Conservation (phyloP, 2,113 vertebrate species). For the Paradisaea rubra region DNA sequence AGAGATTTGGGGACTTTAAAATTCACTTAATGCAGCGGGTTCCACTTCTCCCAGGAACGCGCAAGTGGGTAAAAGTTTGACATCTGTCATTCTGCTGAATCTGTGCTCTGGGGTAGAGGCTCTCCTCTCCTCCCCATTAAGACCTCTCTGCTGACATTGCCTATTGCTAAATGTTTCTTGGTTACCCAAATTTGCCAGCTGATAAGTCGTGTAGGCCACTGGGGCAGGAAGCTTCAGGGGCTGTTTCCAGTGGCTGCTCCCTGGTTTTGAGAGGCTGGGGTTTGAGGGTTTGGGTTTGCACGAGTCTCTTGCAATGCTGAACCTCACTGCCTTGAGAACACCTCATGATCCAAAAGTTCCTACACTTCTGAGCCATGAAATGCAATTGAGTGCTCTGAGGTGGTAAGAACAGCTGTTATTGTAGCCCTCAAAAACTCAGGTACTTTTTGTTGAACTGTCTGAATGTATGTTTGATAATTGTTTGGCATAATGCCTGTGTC, state of each 20-base stretch:
- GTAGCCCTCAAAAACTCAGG: background rate
- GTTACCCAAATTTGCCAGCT: background rate
- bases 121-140: background rate
- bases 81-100: background rate
- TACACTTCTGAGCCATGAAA: background rate
- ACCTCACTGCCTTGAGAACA: background rate
- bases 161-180: background rate
- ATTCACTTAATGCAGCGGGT: rapidly evolving
- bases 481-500: background rate
- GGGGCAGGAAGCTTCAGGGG: background rate
- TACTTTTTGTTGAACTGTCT: background rate
- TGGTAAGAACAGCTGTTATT: background rate
- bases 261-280: background rate
- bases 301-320: background rate
- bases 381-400: background rate
- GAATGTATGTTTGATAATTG: background rate
- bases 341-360: background rate
- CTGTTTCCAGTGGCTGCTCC: background rate
- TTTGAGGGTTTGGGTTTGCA: background rate
- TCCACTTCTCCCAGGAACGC: background rate
- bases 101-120: background rate
- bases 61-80: background rate
- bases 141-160: background rate
- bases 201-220: background rate
- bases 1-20: background rate